phyloP scores from a whole-genome alignment of 2,888 invertebrate genomes.

The Tenthredo distinguenda region DNA sequence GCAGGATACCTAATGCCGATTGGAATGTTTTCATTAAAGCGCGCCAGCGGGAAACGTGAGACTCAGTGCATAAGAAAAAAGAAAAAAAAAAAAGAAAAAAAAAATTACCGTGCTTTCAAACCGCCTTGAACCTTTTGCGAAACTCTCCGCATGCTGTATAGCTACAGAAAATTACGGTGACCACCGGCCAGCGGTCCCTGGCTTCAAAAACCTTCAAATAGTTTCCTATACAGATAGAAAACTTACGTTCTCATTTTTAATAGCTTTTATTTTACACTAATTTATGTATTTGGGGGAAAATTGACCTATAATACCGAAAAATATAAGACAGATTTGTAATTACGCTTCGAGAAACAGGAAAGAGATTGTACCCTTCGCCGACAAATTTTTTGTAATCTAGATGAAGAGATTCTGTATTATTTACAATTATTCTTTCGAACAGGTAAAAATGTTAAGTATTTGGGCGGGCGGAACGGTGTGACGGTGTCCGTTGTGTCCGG shows the following conservation, averaged over 20 bases:
- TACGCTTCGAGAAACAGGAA: not conserved
- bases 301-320: not conserved
- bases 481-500: constrained; percentile 81
- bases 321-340: not conserved
- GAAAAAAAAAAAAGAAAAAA: not conserved
- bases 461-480: constrained; percentile 77
- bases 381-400: not conserved
- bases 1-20: constrained; percentile 50
- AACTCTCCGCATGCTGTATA: not conserved
- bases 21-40: constrained; percentile 51
- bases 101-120: constrained; percentile 35
- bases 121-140: constrained; percentile 52
- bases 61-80: constrained; percentile 12
- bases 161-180: not conserved
- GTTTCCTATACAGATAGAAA: not conserved
- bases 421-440: not conserved
- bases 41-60: constrained; percentile 45
- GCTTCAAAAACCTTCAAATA: not conserved
- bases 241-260: not conserved
- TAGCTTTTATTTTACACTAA: not conserved
- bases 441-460: constrained; percentile 76
- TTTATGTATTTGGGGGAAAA: not conserved
- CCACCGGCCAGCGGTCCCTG: not conserved
- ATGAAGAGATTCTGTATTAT: not conserved
- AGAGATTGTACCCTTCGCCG: not conserved